Evolutionary conservation across 2,113 vertebrate genomes (phyloP).

Genomic region (Actenoides lindsayi): DNA sequence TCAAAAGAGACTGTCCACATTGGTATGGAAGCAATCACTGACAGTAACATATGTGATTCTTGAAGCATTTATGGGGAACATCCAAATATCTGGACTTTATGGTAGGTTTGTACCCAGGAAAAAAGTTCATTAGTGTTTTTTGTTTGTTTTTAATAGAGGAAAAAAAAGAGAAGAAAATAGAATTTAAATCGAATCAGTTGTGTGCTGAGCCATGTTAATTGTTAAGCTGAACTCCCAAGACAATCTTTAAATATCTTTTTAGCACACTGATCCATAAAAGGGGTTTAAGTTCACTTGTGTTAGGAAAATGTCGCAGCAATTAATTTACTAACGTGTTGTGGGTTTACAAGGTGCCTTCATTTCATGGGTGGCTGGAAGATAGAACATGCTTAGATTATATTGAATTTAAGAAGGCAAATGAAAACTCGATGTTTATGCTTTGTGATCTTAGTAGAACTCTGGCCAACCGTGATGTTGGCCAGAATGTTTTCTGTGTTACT

Average conservation of each 20-base stretch:
- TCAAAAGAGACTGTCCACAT: neutral
- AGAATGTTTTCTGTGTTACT: neutral
- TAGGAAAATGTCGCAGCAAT: slow-evolving; percentile 2
- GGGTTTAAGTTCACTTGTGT: slow-evolving; percentile 22
- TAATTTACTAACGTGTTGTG: slow-evolving; percentile 17
- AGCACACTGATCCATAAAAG: neutral
- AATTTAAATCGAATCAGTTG: neutral
- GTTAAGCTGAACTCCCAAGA: neutral
- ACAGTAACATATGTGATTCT: neutral
- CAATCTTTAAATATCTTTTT: slow-evolving; percentile 7
- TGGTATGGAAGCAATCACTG: neutral
- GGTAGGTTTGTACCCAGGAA: neutral
- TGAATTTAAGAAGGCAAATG: neutral
- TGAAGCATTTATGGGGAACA: neutral
- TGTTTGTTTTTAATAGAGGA: neutral
- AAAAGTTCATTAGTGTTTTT: neutral
- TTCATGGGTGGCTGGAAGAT: slow-evolving; percentile 48
- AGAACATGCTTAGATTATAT: neutral
- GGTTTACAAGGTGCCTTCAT: slow-evolving; percentile 36
- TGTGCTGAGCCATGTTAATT: neutral
- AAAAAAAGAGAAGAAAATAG: neutral
- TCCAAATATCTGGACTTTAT: neutral
- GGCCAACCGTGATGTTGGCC: neutral
- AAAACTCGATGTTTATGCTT: neutral
- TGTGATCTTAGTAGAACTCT: neutral